Evolutionary conservation across 1,140 invertebrate species (phyloP), one percentile per base, ranked within the genome.

Genomic region (Cherax quadricarinatus): DNA sequence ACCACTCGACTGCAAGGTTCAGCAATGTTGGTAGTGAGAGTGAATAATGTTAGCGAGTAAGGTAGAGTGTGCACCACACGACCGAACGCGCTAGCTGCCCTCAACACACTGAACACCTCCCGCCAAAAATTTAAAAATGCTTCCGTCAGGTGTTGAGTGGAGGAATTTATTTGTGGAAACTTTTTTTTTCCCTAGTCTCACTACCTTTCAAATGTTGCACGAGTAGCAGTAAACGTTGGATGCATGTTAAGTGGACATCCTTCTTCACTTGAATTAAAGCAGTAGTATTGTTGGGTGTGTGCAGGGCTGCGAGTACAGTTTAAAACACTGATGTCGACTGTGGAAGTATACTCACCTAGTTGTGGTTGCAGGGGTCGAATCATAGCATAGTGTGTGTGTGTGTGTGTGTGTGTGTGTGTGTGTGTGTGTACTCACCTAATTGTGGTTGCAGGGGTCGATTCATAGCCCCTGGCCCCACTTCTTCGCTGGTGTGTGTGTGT

Each of bases 71-170:
- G 53, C 30, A 57, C 82, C 82, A 84, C 57, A 62, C 82, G 62
- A 53, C 82, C 82, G 53, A 18, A 53, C 5, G 62, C 82, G 21
- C 18, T n/a, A 49, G 82, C 82, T 57, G 82, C 82, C 82, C 30
- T n/a, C 30, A 62, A 24, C n/a, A 84, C 62, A 84, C 82, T 84
- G 82, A 84, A 57, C 82, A 10, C 62, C 4, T 84, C 82, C 82
- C 82, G 82, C 82, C 82, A 84, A 84, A 84, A 84, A 60, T 84
- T 84, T 84, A 84, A 84, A 84, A 84, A 62, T 62, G 82, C 60
- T 84, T 57, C 24, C 82, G 62, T n/a, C 30, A n/a, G 48, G 3
- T 84, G 49, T 62, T 57, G 82, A 62, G 60, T 62, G n/a, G 57
- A 10, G 82, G 60, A n/a, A 21, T 84, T 84, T 84, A 53, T 62